phyloP scores from a whole-genome alignment of 1,140 invertebrate species.

The Formica selysi region DNA sequence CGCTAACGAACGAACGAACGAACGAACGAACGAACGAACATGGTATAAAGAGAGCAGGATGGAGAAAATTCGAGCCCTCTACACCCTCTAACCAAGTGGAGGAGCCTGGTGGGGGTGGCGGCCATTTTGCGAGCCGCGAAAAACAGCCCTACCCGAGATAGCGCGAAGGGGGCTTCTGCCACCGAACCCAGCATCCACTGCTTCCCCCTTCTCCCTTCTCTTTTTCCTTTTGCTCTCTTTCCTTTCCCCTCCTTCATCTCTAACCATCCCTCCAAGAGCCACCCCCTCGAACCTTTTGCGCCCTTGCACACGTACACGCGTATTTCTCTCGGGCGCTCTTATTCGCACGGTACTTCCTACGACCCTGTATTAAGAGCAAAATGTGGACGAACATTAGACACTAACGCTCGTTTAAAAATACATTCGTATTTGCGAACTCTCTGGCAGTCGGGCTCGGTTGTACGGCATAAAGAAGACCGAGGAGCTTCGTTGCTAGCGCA shows the following conservation, averaged over 20 bases:
- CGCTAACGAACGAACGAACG: slow-evolving; percentile 72
- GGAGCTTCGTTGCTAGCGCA: slow-evolving; percentile 39
- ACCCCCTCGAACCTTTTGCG: slow-evolving; percentile 55
- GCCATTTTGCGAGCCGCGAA: slow-evolving; percentile 86
- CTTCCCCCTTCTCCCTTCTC: slow-evolving; percentile 60
- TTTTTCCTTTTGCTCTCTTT: slow-evolving; percentile 66
- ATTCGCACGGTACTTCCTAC: slow-evolving; percentile 70
- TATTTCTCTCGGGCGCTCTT: slow-evolving; percentile 73
- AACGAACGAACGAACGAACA: slow-evolving; percentile 82
- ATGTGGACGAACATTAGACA: slow-evolving; percentile 84
- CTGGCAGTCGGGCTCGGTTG: slow-evolving; percentile 64
- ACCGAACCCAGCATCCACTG: slow-evolving; percentile 71
- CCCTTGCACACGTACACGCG: slow-evolving; percentile 38
- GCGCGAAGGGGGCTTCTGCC: slow-evolving; percentile 79
- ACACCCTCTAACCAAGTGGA: slow-evolving; percentile 69
- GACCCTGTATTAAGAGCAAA: slow-evolving; percentile 84
- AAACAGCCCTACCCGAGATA: slow-evolving; percentile 86
- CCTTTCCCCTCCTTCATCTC: slow-evolving; percentile 43
- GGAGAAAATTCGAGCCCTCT: slow-evolving; percentile 84
- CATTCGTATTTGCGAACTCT: slow-evolving; percentile 72
- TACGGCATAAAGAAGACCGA: slow-evolving; percentile 49
- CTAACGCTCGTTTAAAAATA: slow-evolving; percentile 79
- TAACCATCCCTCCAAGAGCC: slow-evolving; percentile 62
- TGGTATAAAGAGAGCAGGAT: slow-evolving; percentile 85
- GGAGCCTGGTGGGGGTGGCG: slow-evolving; percentile 82